phyloP scores from a whole-genome alignment of 2,797 vertebrate genomes.

The Tarsius wallacei region DNA sequence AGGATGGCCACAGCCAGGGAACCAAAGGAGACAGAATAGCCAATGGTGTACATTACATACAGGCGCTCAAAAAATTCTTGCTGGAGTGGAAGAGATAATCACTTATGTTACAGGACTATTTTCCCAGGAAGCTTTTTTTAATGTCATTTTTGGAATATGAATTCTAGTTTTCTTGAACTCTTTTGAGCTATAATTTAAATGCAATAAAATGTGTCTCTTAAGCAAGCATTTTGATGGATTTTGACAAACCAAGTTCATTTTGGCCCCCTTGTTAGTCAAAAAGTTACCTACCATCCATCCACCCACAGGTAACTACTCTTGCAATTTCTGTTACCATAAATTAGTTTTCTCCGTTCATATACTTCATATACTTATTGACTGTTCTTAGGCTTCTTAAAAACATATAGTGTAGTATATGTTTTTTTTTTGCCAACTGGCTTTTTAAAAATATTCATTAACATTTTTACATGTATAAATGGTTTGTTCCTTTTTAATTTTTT shows the following conservation, averaged over 20 bases:
- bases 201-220: constrained; percentile 37
- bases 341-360: constrained; percentile 21
- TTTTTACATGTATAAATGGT: background rate
- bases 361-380: constrained; percentile 6
- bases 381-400: constrained; percentile 29
- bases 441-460: background rate
- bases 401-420: background rate
- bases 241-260: constrained; percentile 46
- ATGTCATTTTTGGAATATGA: constrained; percentile 14
- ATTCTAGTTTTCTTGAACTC: constrained; percentile 15
- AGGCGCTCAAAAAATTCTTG: constrained; percentile 95
- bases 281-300: background rate
- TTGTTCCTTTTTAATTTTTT: constrained; percentile 10
- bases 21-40: constrained; percentile 95
- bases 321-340: constrained; percentile 15
- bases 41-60: constrained; percentile 95
- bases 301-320: background rate
- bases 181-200: constrained; percentile 36
- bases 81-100: constrained; percentile 86
- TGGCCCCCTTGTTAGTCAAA: background rate
- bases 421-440: constrained; percentile 18
- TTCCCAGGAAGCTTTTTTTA: background rate
- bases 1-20: constrained; percentile 94
- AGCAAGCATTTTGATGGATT: background rate
- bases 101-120: background rate